phyloP scores from a whole-genome alignment of 2,888 invertebrate species.

The Camptogramma bilineatum region DNA sequence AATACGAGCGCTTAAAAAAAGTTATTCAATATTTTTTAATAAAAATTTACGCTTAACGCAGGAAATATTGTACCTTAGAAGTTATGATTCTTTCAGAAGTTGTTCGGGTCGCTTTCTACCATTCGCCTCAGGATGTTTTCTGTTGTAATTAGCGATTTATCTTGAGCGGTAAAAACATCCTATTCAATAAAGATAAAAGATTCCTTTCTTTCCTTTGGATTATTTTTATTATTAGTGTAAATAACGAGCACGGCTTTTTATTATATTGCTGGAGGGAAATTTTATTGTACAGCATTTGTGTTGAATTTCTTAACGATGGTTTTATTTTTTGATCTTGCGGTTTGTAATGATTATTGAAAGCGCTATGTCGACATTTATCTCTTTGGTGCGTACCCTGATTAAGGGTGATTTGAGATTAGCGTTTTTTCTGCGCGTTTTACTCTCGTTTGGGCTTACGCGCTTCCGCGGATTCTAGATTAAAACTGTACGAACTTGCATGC shows the following conservation, averaged over 20 bases:
- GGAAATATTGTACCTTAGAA: slow-evolving; percentile 46
- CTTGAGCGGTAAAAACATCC: slow-evolving; percentile 68
- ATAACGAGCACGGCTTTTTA: slow-evolving; percentile 67
- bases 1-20: not conserved
- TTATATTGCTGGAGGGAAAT: slow-evolving; percentile 46
- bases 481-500: too few species aligned
- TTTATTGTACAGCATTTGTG: slow-evolving; percentile 38
- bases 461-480: too few species aligned
- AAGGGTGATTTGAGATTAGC: not conserved
- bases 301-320: not conserved
- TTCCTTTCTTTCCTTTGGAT: slow-evolving; percentile 64
- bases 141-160: slow-evolving; percentile 74
- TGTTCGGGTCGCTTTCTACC: slow-evolving; percentile 54
- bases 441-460: too few species aligned
- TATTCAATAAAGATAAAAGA: slow-evolving; percentile 74
- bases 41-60: not conserved
- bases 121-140: slow-evolving; percentile 60
- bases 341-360: slow-evolving; percentile 3
- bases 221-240: slow-evolving; percentile 68
- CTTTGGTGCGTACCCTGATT: slow-evolving; percentile 29
- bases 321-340: not conserved
- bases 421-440: too few species aligned
- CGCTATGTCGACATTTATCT: not conserved
- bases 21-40: not conserved
- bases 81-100: slow-evolving; percentile 51